A percentile compares a stretch with the other conserved stretches of the same genome.
phyloP scores from a whole-genome alignment of 2,797 vertebrate genomes.

The Garrulus glandarius region DNA sequence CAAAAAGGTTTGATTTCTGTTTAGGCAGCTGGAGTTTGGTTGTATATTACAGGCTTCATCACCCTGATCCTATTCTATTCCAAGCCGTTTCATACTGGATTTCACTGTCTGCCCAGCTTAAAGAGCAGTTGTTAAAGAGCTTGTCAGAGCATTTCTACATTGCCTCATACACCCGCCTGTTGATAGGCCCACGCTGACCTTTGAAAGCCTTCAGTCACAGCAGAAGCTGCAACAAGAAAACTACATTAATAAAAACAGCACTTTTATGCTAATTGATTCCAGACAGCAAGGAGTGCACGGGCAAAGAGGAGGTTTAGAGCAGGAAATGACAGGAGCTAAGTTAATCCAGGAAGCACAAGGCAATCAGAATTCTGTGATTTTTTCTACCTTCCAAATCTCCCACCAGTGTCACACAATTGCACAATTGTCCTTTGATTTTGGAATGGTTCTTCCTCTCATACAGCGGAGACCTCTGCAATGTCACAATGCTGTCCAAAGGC shows the following conservation, averaged over 20 bases:
- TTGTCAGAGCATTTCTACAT: not conserved
- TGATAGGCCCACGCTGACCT: not conserved
- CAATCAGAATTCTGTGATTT: not conserved
- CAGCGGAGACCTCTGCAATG: not conserved
- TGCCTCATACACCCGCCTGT: not conserved
- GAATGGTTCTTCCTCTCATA: not conserved
- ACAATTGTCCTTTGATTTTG: not conserved
- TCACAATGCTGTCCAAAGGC: not conserved
- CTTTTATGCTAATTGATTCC: not conserved
- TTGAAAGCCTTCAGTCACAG: not conserved
- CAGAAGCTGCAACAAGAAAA: not conserved
- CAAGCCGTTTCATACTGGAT: not conserved
- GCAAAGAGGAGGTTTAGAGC: not conserved
- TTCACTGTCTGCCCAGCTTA: not conserved
- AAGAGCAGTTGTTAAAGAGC: not conserved
- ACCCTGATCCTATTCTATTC: not conserved
- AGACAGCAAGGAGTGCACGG: not conserved
- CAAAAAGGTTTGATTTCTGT: not conserved
- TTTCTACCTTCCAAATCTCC: not conserved
- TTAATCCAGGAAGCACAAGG: not conserved
- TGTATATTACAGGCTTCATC: not conserved
- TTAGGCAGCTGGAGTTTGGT: not conserved
- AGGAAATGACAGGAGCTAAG: fast-evolving
- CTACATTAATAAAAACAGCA: not conserved
- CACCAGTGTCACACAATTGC: fast-evolving